Base-by-base conservation (phyloP, 2,888 invertebrate species). In the Stictocephala bisonia region DNA sequence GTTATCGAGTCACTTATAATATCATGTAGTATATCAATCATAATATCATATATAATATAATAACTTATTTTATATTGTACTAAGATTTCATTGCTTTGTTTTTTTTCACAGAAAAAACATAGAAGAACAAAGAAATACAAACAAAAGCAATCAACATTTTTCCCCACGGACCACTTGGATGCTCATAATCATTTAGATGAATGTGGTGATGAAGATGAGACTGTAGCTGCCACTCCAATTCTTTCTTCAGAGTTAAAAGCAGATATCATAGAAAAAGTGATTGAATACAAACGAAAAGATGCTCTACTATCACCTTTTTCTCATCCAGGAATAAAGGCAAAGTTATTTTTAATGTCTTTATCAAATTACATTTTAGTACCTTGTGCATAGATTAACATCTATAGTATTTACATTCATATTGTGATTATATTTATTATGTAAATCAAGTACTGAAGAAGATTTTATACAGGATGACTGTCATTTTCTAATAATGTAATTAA, bases 211-310 rank as follows among this genome's bases (percentile, higher is more conserved):
- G 70, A 71, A 18, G 68, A 73, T 15, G 64, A 58, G 18, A 22
- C 22, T 2, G 48, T 53, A 9, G 13, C 53, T 15, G 26, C 26
- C 58, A 22, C 35, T 35, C 26, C 68, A 31, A 27, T 27, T 24
- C 27, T 64, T 6, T 22, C 64, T 26, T 1, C 64, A 22, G 44
- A 41, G 15, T 48, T 68, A 27, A 73, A 69, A 60, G 40, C 64
- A 76, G 81, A 75, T 76, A 76, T 72, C 76, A 82, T 76, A 78
- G 79, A 75, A 20, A 70, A 79, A 20, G 74, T 80, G 1, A 78
- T 76, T 20, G 73, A 67, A 11, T 78, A 79, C 40, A 80, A 80
- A 74, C 77, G 77, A 76, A 76, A 72, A 15, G 76, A 77, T 22
- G 41, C 48, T 13, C 74, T 74, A 80, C 41, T 81, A 79, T 76